These are phyloP conservation scores for Drosophila infuscata DNA, from an alignment of 2,888 invertebrate species.

Conservation along the genomic window DNA sequence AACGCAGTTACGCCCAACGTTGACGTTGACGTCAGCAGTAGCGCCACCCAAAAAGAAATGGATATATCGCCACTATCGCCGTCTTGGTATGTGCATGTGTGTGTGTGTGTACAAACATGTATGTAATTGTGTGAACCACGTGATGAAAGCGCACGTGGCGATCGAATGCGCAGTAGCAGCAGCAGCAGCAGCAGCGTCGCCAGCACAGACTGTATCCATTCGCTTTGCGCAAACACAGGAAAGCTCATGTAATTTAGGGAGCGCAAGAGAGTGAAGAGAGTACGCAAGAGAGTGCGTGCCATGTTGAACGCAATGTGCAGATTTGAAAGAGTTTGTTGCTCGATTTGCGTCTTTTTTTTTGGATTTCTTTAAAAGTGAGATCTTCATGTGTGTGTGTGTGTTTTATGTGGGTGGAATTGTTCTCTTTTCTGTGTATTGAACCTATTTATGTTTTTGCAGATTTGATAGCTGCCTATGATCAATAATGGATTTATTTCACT, in stretches of 20 bases:
- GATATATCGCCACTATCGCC: slow-evolving; percentile 47
- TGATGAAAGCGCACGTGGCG: slow-evolving; percentile 57
- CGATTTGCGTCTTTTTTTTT: neutral
- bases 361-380: neutral
- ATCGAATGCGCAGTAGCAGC: slow-evolving; percentile 26
- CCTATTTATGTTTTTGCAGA: neutral
- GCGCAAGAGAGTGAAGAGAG: neutral
- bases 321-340: slow-evolving; percentile 5
- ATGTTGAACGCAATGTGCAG: slow-evolving; percentile 3
- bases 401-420: neutral
- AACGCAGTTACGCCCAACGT: slow-evolving; percentile 7
- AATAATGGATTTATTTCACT: too few species aligned
- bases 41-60: slow-evolving; percentile 51
- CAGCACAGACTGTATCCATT: slow-evolving; percentile 3
- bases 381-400: neutral
- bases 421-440: neutral
- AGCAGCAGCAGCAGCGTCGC: slow-evolving; percentile 14
- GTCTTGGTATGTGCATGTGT: slow-evolving; percentile 36
- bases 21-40: slow-evolving; percentile 10
- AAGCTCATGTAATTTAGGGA: slow-evolving; percentile 20
- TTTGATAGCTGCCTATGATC: too few species aligned
- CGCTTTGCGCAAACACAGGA: slow-evolving; percentile 1
- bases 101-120: neutral
- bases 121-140: slow-evolving; percentile 31
- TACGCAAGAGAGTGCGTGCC: slow-evolving; percentile 9